Conservation (phyloP, 1,140 invertebrate species). For the Diabrotica virgifera region DNA sequence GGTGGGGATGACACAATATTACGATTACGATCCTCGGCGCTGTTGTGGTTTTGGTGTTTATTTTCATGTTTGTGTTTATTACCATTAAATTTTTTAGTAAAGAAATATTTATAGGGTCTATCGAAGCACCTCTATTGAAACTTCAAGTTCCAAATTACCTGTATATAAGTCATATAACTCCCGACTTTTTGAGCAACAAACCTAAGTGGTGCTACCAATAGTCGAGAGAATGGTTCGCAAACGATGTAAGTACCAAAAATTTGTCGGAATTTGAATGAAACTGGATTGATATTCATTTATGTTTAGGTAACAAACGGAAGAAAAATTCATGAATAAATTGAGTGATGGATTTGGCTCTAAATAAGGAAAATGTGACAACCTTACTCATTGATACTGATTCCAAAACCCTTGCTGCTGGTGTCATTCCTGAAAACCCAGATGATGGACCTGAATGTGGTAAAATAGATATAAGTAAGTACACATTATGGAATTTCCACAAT, state of each 20-base stretch:
- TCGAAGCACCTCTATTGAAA: no score
- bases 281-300: conserved; percentile 8
- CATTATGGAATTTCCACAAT: no score
- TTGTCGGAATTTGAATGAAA: conserved; percentile 1
- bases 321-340: conserved; percentile 24
- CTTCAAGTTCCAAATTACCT: no score
- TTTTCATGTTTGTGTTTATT: no score
- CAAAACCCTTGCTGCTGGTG: conserved; percentile 37
- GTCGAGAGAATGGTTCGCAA: conserved; percentile 33
- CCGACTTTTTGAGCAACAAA: no score
- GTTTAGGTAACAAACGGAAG: conserved; percentile 31
- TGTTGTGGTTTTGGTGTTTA: no score
- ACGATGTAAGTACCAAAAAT: conserved; percentile 27
- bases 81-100: no score
- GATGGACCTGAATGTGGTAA: conserved; percentile 36
- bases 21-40: no score
- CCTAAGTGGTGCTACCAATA: not conserved
- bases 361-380: conserved; percentile 37
- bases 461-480: conserved; percentile 15
- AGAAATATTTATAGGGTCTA: no score
- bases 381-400: conserved; percentile 40
- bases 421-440: conserved; percentile 23
- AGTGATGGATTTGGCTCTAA: conserved; percentile 37
- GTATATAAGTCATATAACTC: no score
- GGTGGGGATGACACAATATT: no score